Evolutionary conservation across 2,888 invertebrate species (phyloP), one percentile per base, ranked within the genome.

Genomic region (Agrotis clavis): DNA sequence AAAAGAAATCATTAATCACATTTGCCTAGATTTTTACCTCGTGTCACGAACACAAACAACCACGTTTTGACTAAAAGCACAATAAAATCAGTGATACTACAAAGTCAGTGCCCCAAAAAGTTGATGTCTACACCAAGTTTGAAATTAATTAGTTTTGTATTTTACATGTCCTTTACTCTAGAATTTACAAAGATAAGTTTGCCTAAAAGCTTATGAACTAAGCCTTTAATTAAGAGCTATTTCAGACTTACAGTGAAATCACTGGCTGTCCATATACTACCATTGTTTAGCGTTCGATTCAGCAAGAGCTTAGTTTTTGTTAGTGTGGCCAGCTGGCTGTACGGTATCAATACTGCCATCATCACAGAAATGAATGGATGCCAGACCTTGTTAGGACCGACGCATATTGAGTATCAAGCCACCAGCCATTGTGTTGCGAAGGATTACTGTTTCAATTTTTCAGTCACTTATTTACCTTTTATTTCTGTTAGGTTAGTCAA

Each of bases 201-300:
- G 66, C 57, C 57, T 74, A 62, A 78, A 80, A 81, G 77, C 77
- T 81, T 68, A 56, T 76, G 41, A 63, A 66, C 41, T 56, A 61
- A 84, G 82, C 53, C 69, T 67, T 67, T 79, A 72, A 72, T 84
- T 82, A 66, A 84, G 59, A 82, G 75, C 70, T 77, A 82, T 85
- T 79, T 75, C 61, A 66, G 66, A 67, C 64, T 67, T 66, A 45
- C 56, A 53, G 50, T 53, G 47, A 70, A 81, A 81, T 65, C 53
- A 45, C 54, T 64, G 77, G 16, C 54, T 64, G 4, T 25, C 48
- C 25, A 62, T 81, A 70, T 62, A 70, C 62, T 57, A 81, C n/a
- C 56, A 45, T 62, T 62, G 16, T 48, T 65, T 65, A 14, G n/a
- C 41, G 13, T 25, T 67, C n/a, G 21, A 63, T 65, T 77, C 61